Evolutionary conservation across 2,888 invertebrate species (phyloP).

Genomic region (Orchesellides sinensis): DNA sequence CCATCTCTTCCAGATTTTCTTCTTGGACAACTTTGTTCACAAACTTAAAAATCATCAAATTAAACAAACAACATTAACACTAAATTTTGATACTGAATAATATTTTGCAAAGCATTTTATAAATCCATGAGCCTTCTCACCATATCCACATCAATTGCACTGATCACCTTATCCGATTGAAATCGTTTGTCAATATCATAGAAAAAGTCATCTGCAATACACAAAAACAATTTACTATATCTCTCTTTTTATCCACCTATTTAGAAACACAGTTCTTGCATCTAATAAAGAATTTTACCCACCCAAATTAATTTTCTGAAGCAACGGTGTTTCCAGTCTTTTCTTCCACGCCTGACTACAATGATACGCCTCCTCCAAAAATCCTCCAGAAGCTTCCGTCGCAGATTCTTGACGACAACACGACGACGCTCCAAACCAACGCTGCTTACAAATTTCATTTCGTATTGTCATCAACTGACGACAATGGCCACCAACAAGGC

Average conservation of each 20-base stretch:
- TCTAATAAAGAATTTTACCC: too few species aligned
- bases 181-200: slow-evolving; percentile 84
- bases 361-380: slow-evolving; percentile 85
- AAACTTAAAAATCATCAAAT: slow-evolving; percentile 79
- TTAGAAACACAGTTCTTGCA: neutral
- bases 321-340: slow-evolving; percentile 81
- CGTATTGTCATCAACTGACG: too few species aligned
- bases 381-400: slow-evolving; percentile 75
- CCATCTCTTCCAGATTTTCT: slow-evolving; percentile 83
- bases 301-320: slow-evolving; percentile 81
- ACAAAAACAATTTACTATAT: neutral
- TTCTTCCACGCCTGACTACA: slow-evolving; percentile 85
- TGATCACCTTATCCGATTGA: slow-evolving; percentile 81
- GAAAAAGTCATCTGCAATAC: slow-evolving; percentile 81
- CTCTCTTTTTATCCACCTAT: neutral
- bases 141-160: slow-evolving; percentile 89
- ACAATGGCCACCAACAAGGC: too few species aligned
- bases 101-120: neutral
- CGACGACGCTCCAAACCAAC: slow-evolving; percentile 22
- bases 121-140: slow-evolving; percentile 75
- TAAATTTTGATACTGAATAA: neutral
- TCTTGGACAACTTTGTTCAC: slow-evolving; percentile 82
- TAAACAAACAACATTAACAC: neutral
- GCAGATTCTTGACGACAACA: neutral
- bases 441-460: neutral